phyloP scores from a whole-genome alignment of 1,140 invertebrate species.

The Cyrtorhinus lividipennis region DNA sequence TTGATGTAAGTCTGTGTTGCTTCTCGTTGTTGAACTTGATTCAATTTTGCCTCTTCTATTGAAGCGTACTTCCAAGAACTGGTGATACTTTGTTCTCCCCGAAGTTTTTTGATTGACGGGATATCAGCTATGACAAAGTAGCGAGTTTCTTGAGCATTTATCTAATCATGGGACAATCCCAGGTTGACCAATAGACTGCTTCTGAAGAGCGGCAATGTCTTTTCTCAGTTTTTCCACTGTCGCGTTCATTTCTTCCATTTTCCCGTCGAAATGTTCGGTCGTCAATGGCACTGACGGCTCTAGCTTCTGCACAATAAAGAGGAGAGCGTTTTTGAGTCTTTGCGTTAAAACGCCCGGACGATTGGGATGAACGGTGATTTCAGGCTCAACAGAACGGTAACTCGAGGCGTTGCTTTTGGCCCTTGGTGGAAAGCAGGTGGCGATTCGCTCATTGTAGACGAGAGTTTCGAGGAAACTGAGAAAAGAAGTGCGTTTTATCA shows the following conservation, averaged over 20 bases:
- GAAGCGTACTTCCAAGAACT: no score
- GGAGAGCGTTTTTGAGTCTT: not conserved
- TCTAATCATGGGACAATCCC: no score
- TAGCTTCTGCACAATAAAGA: not conserved
- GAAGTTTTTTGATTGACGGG: no score
- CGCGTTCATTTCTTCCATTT: not conserved
- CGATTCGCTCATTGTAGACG: not conserved
- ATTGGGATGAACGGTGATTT: not conserved
- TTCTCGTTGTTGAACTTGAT: no score
- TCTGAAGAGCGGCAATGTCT: not conserved
- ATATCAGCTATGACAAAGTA: no score
- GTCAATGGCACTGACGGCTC: not conserved
- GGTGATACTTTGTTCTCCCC: no score
- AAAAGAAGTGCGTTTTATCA: not conserved
- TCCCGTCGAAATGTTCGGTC: not conserved
- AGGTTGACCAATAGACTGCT: no score
- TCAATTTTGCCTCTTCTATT: no score
- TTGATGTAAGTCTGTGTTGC: no score
- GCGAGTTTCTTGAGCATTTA: no score
- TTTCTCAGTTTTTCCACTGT: not conserved
- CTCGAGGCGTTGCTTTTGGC: not conserved
- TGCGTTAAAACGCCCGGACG: not conserved
- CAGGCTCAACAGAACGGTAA: not conserved
- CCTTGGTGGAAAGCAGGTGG: not conserved
- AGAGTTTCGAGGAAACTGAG: not conserved